Evolutionary conservation across 2,888 invertebrate species (phyloP).

Genomic region (Caenorhabditis auriculariae): DNA sequence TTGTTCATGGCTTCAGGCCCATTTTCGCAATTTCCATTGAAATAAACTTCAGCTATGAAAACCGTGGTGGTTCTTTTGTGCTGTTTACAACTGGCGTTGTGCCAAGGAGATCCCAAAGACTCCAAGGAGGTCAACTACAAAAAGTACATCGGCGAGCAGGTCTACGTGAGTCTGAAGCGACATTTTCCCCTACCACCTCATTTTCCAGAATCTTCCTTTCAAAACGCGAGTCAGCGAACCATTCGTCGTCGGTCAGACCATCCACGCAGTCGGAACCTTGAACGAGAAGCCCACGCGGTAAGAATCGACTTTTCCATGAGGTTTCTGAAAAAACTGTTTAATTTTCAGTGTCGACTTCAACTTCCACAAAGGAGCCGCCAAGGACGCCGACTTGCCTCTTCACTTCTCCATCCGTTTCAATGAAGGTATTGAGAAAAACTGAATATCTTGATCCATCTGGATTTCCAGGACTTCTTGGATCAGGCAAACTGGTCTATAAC

Average conservation of each 20-base stretch:
- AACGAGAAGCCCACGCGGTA: slow-evolving; percentile 54
- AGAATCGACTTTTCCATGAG: neutral
- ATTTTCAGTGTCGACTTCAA: slow-evolving; percentile 58
- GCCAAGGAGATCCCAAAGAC: slow-evolving; percentile 31
- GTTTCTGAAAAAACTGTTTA: neutral
- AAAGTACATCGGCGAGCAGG: slow-evolving; percentile 58
- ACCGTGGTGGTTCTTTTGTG: slow-evolving; percentile 9
- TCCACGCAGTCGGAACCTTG: slow-evolving; percentile 59
- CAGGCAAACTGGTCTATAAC: slow-evolving; percentile 60
- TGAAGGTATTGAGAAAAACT: slow-evolving; percentile 37
- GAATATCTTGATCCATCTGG: neutral
- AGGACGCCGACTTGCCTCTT: slow-evolving; percentile 59
- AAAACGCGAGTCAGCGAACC: slow-evolving; percentile 61
- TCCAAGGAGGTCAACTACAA: slow-evolving; percentile 51
- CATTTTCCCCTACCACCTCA: neutral
- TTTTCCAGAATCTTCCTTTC: slow-evolving; percentile 58
- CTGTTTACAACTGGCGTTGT: slow-evolving; percentile 11
- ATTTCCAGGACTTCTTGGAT: slow-evolving; percentile 18
- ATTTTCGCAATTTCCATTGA: neutral
- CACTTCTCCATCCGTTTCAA: slow-evolving; percentile 62
- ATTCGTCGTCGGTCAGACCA: slow-evolving; percentile 60
- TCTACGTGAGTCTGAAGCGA: slow-evolving; percentile 36
- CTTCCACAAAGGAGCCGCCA: slow-evolving; percentile 59
- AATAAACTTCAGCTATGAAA: slow-evolving; percentile 15
- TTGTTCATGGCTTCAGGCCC: neutral